phyloP scores from a whole-genome alignment of 2,888 invertebrate genomes.

The Endotricha flammealis region DNA sequence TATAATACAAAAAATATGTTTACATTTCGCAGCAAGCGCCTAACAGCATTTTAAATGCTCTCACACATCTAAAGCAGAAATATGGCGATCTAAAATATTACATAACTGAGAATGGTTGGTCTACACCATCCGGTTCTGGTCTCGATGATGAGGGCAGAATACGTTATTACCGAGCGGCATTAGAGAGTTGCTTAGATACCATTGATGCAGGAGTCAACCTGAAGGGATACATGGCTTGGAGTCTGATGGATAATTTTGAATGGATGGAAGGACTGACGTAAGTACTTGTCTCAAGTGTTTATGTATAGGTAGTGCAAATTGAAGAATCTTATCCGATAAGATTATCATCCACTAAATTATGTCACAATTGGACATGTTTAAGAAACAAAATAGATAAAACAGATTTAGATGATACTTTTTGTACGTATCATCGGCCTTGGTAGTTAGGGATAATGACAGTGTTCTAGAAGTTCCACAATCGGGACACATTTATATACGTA shows the following conservation, averaged over 20 bases:
- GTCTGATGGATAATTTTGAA: slow-evolving; percentile 82
- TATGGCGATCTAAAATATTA: slow-evolving; percentile 75
- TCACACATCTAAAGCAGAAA: slow-evolving; percentile 64
- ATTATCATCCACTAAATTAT: no score
- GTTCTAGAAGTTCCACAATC: no score
- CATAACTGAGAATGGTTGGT: slow-evolving; percentile 81
- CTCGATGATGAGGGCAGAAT: slow-evolving; percentile 65
- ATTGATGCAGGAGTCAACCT: slow-evolving; percentile 65
- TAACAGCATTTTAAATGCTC: slow-evolving; percentile 74
- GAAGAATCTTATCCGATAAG: no score
- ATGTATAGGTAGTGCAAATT: no score
- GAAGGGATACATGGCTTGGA: slow-evolving; percentile 77
- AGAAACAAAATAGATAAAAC: no score
- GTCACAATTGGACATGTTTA: no score
- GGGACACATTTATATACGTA: no score
- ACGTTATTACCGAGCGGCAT: slow-evolving; percentile 54
- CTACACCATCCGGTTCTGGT: slow-evolving; percentile 37
- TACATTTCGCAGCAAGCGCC: slow-evolving; percentile 61
- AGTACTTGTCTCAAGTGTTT: slow-evolving; percentile 29
- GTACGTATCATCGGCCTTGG: no score
- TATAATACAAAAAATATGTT: no score
- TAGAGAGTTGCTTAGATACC: slow-evolving; percentile 56
- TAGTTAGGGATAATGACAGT: no score
- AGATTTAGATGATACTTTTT: no score
- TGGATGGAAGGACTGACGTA: slow-evolving; percentile 78